Base-by-base conservation (phyloP, 1,140 invertebrate species). In the Hetaerina americana region DNA sequence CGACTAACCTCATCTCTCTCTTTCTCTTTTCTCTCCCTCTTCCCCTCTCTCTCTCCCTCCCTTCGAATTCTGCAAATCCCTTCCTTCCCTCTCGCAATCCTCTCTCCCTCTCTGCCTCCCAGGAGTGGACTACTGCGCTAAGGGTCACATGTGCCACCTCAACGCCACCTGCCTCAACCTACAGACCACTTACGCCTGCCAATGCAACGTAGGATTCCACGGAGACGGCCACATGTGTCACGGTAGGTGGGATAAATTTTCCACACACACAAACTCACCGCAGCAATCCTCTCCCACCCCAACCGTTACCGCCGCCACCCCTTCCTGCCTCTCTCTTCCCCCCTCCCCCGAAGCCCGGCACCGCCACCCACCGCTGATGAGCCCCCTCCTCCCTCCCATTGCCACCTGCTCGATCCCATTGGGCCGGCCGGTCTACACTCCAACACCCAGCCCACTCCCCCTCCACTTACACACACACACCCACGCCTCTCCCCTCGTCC, bases 51-150 rank as follows among this genome's bases (percentile, higher is more conserved):
- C 27, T 12, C 12, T 25, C 66, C n/a, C n/a, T 27, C 66, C 66
- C 66, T n/a, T n/a, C n/a, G n/a, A n/a, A n/a, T n/a, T n/a, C n/a
- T n/a, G n/a, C n/a, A n/a, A n/a, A n/a, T 68, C 15, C 12, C 24
- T 3, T 24, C 27, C 27, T 27, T 18, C 66, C 66, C 24, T 68
- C 12, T n/a, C n/a, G n/a, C n/a, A n/a, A n/a, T 68, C 26, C 27
- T 68, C 26, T 67, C 66, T 68, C 66, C 1, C 12, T 26, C 26
- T 12, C 27, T 68, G n/a, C 24, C 27, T 68, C 3, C 15, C 12
- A 93, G 92, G 90, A 75, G 90, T 91, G 78, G 92, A 95, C 84
- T 94, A 94, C 83, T 95, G 93, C 84, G 88, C 87, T 74, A 89
- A 90, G 82, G 92, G 92, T 70, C 89, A 92, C 81, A 85, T 87